Conservation (phyloP, 2,113 vertebrate genomes). For the Delphinus delphis region DNA sequence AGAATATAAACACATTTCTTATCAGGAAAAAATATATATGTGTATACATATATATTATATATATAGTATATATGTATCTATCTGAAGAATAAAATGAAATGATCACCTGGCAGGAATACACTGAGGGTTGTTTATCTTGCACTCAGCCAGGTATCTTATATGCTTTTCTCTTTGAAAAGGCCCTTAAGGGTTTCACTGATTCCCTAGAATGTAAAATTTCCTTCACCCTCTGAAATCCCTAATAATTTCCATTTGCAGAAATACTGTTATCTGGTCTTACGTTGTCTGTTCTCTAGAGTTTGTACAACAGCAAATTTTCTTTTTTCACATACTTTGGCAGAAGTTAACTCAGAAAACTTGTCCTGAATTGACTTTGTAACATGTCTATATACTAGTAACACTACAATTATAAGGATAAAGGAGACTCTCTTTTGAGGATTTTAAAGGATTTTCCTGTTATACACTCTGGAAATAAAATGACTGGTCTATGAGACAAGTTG, state of each 20-base stretch:
- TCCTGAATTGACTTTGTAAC: neutral
- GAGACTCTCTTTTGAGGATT: neutral
- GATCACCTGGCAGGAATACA: no score
- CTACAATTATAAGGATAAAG: neutral
- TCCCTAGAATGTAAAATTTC: constrained; percentile 7
- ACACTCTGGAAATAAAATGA: neutral
- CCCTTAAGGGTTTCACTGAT: neutral
- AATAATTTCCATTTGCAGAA: neutral
- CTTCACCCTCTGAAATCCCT: neutral
- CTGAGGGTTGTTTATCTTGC: neutral
- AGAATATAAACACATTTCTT: neutral
- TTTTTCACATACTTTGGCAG: constrained; percentile 50
- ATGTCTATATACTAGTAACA: neutral
- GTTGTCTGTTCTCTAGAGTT: neutral
- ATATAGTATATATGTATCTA: neutral
- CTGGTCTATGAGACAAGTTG: neutral
- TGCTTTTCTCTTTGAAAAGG: neutral
- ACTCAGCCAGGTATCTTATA: neutral
- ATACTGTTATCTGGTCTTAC: neutral
- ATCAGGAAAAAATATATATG: neutral
- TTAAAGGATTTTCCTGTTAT: neutral
- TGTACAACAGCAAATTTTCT: neutral
- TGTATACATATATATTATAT: neutral
- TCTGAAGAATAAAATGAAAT: neutral
- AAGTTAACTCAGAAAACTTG: constrained; percentile 26